Evolutionary conservation across 1,140 invertebrate species (phyloP), one percentile per base, ranked within the genome.

Genomic region (Mercenaria mercenaria): DNA sequence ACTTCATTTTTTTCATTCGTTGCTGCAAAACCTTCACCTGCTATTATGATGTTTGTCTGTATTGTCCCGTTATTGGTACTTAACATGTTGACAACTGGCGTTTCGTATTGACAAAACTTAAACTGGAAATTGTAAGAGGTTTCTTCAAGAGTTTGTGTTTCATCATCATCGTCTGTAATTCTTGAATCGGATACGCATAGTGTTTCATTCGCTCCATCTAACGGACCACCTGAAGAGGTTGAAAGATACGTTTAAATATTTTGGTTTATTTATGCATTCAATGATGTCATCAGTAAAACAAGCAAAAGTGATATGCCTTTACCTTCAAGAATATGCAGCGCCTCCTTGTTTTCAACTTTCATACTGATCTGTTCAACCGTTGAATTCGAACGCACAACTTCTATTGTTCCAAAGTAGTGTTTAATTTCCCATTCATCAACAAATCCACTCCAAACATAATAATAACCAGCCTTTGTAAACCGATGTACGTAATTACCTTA

Each of bases 401-500:
- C 83, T 26, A 95, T 77, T n/a, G 90, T 89, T 26, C 94, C 94
- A 18, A 90, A 79, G 15, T 93, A 90, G 37, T 74, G 89, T 20
- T 92, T 91, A 26, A 82, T 89, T 20, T 61, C 82, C 52, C 76
- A 81, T 13, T 77, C 29, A 69, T 95, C 93, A 0, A 94, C 91
- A 77, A 64, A 91, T 23, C 92, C 92, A 56, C 93, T 92, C 93
- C 92, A 94, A 80, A 94, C 94, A 77, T 92, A 93, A 80, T 92
- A 94, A n/a, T 72, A 91, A 20, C 94, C 94, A 26, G 83, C 56
- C 15, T 81, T 41, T 0, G 87, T 91, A 84, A 95, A 94, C 69
- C 88, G 89, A 72, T 94, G 90, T 37, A 47, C 50, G 69, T 85
- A 95, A 4, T 61, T 20, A 15, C 94, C 94, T 94, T 64, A 39